Evolutionary conservation across 1,140 invertebrate genomes (phyloP).

Genomic region (Drosophila ficusphila): DNA sequence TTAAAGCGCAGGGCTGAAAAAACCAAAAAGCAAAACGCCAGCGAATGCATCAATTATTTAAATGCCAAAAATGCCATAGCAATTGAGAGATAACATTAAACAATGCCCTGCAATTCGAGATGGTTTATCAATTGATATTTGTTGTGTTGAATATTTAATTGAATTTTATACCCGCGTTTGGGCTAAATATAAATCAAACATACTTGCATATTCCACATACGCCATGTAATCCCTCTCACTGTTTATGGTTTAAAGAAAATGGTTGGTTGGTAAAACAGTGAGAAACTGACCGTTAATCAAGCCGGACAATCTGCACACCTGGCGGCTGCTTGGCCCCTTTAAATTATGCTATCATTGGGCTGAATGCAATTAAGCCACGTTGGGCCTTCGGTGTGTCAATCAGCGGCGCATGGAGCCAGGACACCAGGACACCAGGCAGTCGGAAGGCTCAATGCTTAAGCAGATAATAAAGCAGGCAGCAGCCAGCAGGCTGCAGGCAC

Average conservation of each 20-base stretch:
- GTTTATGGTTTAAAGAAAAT: not conserved
- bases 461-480: constrained; percentile 72
- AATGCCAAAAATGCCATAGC: constrained; percentile 29
- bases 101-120: constrained; percentile 26
- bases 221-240: not conserved
- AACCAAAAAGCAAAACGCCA: not conserved
- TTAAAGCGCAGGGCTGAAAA: constrained; percentile 38
- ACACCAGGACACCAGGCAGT: constrained; percentile 11
- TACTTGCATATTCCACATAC: constrained; percentile 1
- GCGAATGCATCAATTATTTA: constrained; percentile 42
- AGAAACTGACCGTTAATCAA: constrained; percentile 73
- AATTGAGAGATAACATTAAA: constrained; percentile 42
- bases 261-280: constrained; percentile 8
- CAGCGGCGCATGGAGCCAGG: constrained; percentile 67
- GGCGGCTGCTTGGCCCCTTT: constrained; percentile 54
- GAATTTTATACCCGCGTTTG: constrained; percentile 19
- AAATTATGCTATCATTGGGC: constrained; percentile 82
- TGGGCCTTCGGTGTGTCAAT: constrained; percentile 77
- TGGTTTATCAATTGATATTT: constrained; percentile 41
- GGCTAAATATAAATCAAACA: not conserved
- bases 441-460: constrained; percentile 72
- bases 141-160: constrained; percentile 40
- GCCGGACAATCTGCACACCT: constrained; percentile 36
- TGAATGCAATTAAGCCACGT: constrained; percentile 78
- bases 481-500: not conserved